Conservation (phyloP, 2,797 vertebrate species). For the Cyclopterus lumpus region DNA sequence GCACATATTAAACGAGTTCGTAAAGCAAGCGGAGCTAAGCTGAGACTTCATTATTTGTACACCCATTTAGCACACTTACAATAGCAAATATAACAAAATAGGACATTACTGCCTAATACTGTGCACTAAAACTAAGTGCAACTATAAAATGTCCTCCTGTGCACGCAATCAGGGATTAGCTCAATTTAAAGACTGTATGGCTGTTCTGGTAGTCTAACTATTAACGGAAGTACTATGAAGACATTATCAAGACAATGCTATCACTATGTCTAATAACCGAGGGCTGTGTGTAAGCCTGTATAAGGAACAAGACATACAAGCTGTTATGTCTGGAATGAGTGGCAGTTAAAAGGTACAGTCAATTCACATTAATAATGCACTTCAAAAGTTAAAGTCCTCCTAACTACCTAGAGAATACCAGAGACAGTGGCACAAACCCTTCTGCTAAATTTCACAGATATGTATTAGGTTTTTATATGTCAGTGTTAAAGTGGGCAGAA, state of each 20-base stretch:
- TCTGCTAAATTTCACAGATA: constrained; percentile 82
- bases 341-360: constrained; percentile 70
- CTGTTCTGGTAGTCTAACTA: constrained; percentile 60
- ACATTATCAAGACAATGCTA: constrained; percentile 49
- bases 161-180: constrained; percentile 49
- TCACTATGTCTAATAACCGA: constrained; percentile 47
- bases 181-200: constrained; percentile 51
- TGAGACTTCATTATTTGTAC: constrained; percentile 72
- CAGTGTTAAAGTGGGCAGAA: constrained; percentile 80
- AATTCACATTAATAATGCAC: constrained; percentile 78
- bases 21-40: constrained; percentile 78
- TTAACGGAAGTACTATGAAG: constrained; percentile 52
- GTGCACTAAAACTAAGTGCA: constrained; percentile 69
- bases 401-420: constrained; percentile 71
- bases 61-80: constrained; percentile 66
- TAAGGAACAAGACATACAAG: constrained; percentile 41
- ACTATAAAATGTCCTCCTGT: constrained; percentile 56
- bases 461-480: constrained; percentile 79
- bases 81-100: constrained; percentile 58
- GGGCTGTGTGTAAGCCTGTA: constrained; percentile 38
- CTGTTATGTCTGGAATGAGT: constrained; percentile 74
- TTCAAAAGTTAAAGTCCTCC: constrained; percentile 72
- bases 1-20: constrained; percentile 79
- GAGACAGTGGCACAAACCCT: constrained; percentile 81
- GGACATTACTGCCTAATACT: constrained; percentile 59